A percentile compares a stretch with the other conserved stretches of the same genome.
phyloP scores from a whole-genome alignment of 2,888 invertebrate genomes.

The Suillia variegata region DNA sequence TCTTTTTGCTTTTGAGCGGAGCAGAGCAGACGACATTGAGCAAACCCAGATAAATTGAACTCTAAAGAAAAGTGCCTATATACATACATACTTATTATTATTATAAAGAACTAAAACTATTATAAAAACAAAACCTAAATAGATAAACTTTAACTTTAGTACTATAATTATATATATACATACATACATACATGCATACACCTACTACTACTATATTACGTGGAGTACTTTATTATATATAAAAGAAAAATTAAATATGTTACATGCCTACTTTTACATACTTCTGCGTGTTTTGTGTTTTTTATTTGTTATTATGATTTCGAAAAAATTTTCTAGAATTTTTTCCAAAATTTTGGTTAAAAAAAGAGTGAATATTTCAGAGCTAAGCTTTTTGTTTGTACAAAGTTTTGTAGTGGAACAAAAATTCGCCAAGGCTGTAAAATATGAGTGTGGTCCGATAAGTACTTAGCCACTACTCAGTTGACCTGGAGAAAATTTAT shows the following conservation, averaged over 20 bases:
- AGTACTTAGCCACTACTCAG: too few relatives aligned
- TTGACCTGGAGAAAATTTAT: too few relatives aligned
- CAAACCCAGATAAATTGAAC: conserved; percentile 21
- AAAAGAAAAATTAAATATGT: conserved; percentile 11
- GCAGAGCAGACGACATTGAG: not conserved
- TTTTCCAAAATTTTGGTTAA: too few relatives aligned
- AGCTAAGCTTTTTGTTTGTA: too few relatives aligned
- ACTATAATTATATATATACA: conserved; percentile 2
- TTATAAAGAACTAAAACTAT: not conserved
- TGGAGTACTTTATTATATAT: not conserved
- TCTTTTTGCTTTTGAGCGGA: too few relatives aligned
- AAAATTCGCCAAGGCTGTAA: too few relatives aligned
- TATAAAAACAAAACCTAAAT: not conserved
- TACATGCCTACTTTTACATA: not conserved
- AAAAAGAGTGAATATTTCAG: too few relatives aligned
- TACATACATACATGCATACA: not conserved
- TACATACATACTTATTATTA: conserved; percentile 8
- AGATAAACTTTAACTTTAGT: not conserved
- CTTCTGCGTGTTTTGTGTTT: not conserved
- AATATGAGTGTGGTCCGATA: too few relatives aligned
- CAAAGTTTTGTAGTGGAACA: too few relatives aligned
- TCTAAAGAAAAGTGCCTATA: conserved; percentile 29
- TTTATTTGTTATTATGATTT: conserved; percentile 6
- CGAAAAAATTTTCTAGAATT: not conserved
- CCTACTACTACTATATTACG: not conserved